These are phyloP conservation scores for Enteromius paludinosus DNA, from an alignment of 2,797 vertebrate genomes.

Conservation along the genomic window DNA sequence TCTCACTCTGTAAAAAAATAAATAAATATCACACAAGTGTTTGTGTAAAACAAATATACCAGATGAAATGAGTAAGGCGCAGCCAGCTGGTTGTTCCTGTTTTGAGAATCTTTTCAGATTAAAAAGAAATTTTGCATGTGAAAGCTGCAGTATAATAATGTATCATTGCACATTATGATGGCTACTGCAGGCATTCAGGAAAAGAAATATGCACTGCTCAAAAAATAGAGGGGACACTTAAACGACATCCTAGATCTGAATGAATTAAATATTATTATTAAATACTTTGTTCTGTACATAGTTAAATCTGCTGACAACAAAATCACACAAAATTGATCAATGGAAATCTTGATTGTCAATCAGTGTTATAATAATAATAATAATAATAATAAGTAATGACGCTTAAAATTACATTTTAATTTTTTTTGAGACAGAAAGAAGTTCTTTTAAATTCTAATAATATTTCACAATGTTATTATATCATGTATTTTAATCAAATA, in stretches of 20 bases:
- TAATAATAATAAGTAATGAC: background rate
- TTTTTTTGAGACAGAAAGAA: background rate
- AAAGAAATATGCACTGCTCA: background rate
- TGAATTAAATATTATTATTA: no score
- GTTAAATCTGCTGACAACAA: no score
- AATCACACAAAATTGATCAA: no score
- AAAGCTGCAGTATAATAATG: background rate
- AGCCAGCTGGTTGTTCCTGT: background rate
- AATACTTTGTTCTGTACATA: no score
- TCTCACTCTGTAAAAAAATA: background rate
- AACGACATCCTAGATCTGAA: no score
- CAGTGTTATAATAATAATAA: background rate
- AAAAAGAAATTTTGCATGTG: background rate
- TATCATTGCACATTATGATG: background rate
- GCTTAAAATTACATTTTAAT: background rate
- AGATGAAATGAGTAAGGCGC: constrained; percentile 16
- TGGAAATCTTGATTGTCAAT: no score
- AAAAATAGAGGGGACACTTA: no score
- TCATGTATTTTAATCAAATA: background rate
- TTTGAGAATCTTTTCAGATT: constrained; percentile 9
- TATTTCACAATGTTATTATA: background rate
- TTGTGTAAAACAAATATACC: constrained; percentile 1
- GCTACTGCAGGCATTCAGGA: background rate
- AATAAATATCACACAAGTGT: background rate
- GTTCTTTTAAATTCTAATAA: background rate